phyloP scores from a whole-genome alignment of 35 echinoderm and acorn worm species.

The Eucidaris tribuloides region DNA sequence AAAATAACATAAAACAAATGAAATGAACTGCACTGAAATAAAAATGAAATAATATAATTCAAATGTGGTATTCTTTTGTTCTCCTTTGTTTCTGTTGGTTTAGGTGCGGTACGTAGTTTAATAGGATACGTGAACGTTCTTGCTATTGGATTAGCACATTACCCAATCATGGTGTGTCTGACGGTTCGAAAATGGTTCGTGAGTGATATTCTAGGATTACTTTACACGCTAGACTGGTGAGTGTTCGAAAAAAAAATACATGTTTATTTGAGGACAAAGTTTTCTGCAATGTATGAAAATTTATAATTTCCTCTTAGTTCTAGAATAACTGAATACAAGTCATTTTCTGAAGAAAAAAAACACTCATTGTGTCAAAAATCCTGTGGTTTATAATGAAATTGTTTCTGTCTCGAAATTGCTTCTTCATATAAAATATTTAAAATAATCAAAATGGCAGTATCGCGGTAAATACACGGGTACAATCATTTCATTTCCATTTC shows the following conservation, averaged over 20 bases:
- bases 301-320: neutral
- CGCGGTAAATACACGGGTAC: too few relatives aligned
- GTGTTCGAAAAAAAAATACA: too few relatives aligned
- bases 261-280: neutral
- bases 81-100: too few relatives aligned
- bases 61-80: too few relatives aligned
- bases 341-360: neutral
- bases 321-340: neutral
- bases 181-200: constrained; percentile 7
- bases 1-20: too few relatives aligned
- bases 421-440: too few relatives aligned
- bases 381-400: neutral
- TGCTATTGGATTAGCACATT: constrained; percentile 6
- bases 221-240: constrained; percentile 8
- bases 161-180: constrained; percentile 18
- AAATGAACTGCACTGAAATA: too few relatives aligned
- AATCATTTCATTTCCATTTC: too few relatives aligned
- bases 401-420: neutral
- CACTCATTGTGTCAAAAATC: neutral
- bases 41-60: too few relatives aligned
- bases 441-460: too few relatives aligned
- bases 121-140: constrained; percentile 17
- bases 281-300: neutral
- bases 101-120: constrained; percentile 6
- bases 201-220: constrained; percentile 6